These are phyloP conservation scores for Cotesia chilonis DNA, from an alignment of 1,140 invertebrate genomes.

Conservation along the genomic window DNA sequence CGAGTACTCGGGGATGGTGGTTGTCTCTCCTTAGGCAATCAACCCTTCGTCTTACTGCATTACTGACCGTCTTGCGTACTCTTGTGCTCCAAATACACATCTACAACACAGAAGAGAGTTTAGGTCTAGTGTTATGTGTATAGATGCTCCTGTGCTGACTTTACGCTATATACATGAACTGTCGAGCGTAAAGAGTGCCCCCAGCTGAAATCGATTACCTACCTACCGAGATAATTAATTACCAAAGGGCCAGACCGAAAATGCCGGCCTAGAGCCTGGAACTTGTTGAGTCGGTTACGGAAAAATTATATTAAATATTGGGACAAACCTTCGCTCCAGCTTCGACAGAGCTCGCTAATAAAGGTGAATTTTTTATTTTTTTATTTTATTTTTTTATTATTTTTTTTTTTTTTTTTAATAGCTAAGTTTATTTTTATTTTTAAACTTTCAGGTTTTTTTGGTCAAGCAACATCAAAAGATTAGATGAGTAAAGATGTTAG, in stretches of 20 bases:
- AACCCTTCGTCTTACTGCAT: constrained; percentile 64
- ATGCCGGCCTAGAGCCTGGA: background rate
- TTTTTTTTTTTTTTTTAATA: constrained; percentile 34
- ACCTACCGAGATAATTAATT: constrained; percentile 4
- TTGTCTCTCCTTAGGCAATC: constrained; percentile 57
- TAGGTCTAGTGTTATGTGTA: constrained; percentile 1
- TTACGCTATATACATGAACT: no score
- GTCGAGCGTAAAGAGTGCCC: no score
- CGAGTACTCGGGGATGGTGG: constrained; percentile 34
- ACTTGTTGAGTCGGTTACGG: no score
- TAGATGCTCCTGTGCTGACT: no score
- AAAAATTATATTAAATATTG: no score
- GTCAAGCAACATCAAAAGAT: constrained; percentile 10
- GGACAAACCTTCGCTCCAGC: constrained; percentile 10
- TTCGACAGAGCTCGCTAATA: constrained; percentile 10
- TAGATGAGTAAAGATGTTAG: constrained; percentile 25
- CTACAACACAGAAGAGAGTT: constrained; percentile 1
- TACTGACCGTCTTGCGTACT: constrained; percentile 56
- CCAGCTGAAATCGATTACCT: no score
- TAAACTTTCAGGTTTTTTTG: constrained; percentile 8
- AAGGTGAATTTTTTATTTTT: background rate
- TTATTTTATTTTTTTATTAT: constrained; percentile 30
- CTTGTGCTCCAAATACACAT: constrained; percentile 13
- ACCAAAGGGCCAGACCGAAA: constrained; percentile 21
- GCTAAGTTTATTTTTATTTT: constrained; percentile 46